Conservation (phyloP, 2,888 invertebrate genomes). For the Furcula furcula region DNA sequence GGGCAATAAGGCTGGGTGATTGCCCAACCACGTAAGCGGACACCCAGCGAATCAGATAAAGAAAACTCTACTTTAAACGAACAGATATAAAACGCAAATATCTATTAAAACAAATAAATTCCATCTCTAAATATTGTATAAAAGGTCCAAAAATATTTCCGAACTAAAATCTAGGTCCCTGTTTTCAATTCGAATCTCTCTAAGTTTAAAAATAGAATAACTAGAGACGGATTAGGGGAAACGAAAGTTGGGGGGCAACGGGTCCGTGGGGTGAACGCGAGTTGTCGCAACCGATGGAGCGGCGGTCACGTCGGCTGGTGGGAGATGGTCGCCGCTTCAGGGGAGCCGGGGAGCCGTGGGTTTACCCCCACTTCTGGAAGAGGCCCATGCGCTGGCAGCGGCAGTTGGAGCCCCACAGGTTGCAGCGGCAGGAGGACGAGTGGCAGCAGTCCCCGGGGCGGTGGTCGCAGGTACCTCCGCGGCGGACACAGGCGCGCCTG, state of each 20-base stretch:
- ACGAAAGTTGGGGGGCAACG: conserved; percentile 51
- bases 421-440: conserved; percentile 93
- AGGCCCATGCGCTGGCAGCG: conserved; percentile 93
- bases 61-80: conserved; percentile 34
- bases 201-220: conserved; percentile 31
- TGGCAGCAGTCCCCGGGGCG: conserved; percentile 93
- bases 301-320: conserved; percentile 70
- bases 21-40: conserved; percentile 85
- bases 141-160: conserved; percentile 74
- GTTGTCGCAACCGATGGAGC: conserved; percentile 67
- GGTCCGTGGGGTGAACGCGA: conserved; percentile 61
- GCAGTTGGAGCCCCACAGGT: conserved; percentile 94
- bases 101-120: conserved; percentile 26
- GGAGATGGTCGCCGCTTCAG: conserved; percentile 65
- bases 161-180: conserved; percentile 76
- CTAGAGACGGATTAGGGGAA: conserved; percentile 25
- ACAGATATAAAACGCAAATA: conserved; percentile 24
- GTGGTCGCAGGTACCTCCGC: conserved; percentile 92
- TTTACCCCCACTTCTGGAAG: conserved; percentile 92
- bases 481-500: conserved; percentile 91
- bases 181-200: conserved; percentile 64
- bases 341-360: conserved; percentile 36
- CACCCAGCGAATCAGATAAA: conserved; percentile 68
- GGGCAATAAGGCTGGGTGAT: conserved; percentile 88
- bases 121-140: conserved; percentile 55